Evolutionary conservation across 2,113 vertebrate species (phyloP), one percentile per base, ranked within the genome.

Genomic region (Prochilodus magdalenae): DNA sequence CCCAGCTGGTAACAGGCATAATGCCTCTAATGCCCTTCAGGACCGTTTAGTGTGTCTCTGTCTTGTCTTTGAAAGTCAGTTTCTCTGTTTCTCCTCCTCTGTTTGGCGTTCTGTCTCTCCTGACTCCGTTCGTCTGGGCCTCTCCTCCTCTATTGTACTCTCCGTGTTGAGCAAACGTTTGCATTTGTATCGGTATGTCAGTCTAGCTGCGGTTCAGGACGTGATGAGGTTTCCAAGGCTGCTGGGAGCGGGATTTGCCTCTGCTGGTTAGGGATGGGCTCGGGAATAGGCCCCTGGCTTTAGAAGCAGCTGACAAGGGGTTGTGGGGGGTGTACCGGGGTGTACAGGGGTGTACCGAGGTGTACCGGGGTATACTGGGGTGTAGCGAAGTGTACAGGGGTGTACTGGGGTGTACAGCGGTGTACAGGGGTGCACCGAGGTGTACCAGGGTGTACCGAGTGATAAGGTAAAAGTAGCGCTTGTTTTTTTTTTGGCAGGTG

Each of bases 341-440:
- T 62, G 77, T 80, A 70, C 49, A 16, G 55, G 24, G 44, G 59
- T 72, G 60, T n/a, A n/a, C n/a, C n/a, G n/a, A n/a, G n/a, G n/a
- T n/a, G n/a, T n/a, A n/a, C n/a, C n/a, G n/a, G n/a, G n/a, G n/a
- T n/a, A n/a, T n/a, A n/a, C n/a, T n/a, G n/a, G n/a, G n/a, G n/a
- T n/a, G n/a, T n/a, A n/a, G n/a, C n/a, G n/a, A n/a, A n/a, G n/a
- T n/a, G n/a, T n/a, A n/a, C n/a, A n/a, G n/a, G n/a, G n/a, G n/a
- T n/a, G n/a, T n/a, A n/a, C n/a, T n/a, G n/a, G n/a, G n/a, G n/a
- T n/a, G n/a, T n/a, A n/a, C n/a, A n/a, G n/a, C n/a, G n/a, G n/a
- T n/a, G n/a, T n/a, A n/a, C n/a, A n/a, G n/a, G n/a, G n/a, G n/a
- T n/a, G n/a, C n/a, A n/a, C n/a, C n/a, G n/a, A n/a, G n/a, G n/a